Base-by-base conservation (phyloP, 92 coral and sea anemone genomes). In the Porites lobata region DNA sequence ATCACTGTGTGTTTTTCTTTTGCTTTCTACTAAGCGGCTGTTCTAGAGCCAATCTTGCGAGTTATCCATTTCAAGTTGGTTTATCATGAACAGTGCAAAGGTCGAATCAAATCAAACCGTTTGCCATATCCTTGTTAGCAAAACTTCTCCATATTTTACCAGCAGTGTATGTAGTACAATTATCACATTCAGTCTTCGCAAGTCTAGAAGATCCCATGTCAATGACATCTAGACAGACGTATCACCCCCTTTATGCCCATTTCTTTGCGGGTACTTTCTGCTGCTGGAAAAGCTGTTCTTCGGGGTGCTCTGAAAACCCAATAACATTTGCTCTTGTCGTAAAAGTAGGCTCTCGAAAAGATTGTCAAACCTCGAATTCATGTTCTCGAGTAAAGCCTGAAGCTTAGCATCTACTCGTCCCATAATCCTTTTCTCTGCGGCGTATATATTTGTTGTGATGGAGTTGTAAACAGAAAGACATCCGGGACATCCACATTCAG, bases 401-500 rank as follows among this genome's bases (percentile, higher is more conserved):
- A 95, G 87, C 85, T 94, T 90, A 47, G 79, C 78, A 66, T 97
- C 99, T 0, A 95, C 98, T 65, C 93, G 93, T 22, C 95, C 97
- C 95, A 95, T 93, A 74, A 97, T 95, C 85, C 99, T 86, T 82
- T 97, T 93, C 88, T 97, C 99, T 9, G 98, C 94, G 51, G 99
- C 98, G 84, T 90, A 97, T 71, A 97, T 97, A 84, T 92, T 97
- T 65, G 99, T 91, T 18, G 99, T 90, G 88, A 97, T 95, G 68
- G 99, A 95, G 87, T 94, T 94, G 91, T 95, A 97, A 54, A 97
- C 99, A 8, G 98, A 92, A 20, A 95, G 80, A 89, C 99, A 97
- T 54, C 99, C 99, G 78, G 98, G 99, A 83, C 99, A 97, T 61
- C 99, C 99, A 65, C 99, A 96, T 54, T 91, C 79, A 10, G 84